Percentiles rank a stretch among this genome's conserved stretches.
phyloP scores from a whole-genome alignment of 1,140 invertebrate genomes.

The Papilio polyxenes region DNA sequence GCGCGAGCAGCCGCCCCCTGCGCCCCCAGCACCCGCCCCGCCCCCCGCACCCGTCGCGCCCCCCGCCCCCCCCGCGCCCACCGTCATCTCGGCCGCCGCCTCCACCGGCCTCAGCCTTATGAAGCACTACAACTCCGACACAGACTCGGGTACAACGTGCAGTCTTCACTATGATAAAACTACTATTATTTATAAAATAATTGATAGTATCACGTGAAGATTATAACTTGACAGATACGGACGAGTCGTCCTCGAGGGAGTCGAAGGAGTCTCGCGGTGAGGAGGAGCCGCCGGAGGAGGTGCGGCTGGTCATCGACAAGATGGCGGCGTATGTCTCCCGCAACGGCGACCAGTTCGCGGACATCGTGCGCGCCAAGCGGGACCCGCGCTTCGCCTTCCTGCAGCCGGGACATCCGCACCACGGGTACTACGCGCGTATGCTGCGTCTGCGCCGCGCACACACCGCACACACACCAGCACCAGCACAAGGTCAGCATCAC shows the following conservation, averaged over 20 bases:
- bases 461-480: not conserved
- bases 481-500: not conserved
- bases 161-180: not conserved
- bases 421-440: constrained; percentile 88
- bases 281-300: constrained; percentile 88
- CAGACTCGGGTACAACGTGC: constrained; percentile 61
- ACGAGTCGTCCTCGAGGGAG: constrained; percentile 53
- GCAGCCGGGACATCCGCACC: constrained; percentile 86
- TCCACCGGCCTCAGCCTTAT: constrained; percentile 80
- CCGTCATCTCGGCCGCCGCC: too few species aligned
- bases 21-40: too few species aligned
- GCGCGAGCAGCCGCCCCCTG: too few species aligned
- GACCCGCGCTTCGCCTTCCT: constrained; percentile 93
- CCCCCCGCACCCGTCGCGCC: constrained; percentile 59
- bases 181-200: too few species aligned
- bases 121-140: constrained; percentile 82
- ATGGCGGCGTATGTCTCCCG: constrained; percentile 97
- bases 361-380: constrained; percentile 91
- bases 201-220: too few species aligned
- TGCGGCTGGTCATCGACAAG: constrained; percentile 95
- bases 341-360: constrained; percentile 96
- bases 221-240: constrained; percentile 52
- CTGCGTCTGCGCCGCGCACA: constrained; percentile 48
- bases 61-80: constrained; percentile 54
- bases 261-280: constrained; percentile 69